Percentiles rank a stretch among this genome's conserved stretches.
Conservation (phyloP, 2,888 invertebrate genomes). For the Agonopterix alstromeriana region DNA sequence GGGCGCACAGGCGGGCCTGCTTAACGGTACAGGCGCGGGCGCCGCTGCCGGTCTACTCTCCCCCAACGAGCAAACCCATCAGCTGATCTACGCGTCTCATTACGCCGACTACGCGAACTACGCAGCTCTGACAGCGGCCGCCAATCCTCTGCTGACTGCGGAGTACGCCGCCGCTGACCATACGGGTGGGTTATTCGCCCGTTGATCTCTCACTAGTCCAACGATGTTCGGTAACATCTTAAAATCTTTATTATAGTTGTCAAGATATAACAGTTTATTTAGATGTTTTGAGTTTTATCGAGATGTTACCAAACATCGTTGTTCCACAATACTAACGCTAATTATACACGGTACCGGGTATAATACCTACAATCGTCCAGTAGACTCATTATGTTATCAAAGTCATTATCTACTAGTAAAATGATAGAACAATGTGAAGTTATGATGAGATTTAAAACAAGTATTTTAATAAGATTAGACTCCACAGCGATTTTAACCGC, state of each 20-base stretch:
- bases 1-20: conserved; percentile 83
- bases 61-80: conserved; percentile 82
- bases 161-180: conserved; percentile 91
- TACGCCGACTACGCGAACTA: conserved; percentile 95
- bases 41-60: conserved; percentile 64
- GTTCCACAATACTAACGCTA: conserved; percentile 43
- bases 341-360: conserved; percentile 52
- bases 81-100: conserved; percentile 90
- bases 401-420: conserved; percentile 30
- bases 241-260: no score
- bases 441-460: conserved; percentile 16
- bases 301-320: conserved; percentile 41
- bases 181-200: conserved; percentile 91
- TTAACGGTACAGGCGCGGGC: conserved; percentile 65
- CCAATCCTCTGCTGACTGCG: conserved; percentile 86
- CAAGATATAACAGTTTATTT: neutral
- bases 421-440: conserved; percentile 24
- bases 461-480: neutral
- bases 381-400: conserved; percentile 33
- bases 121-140: conserved; percentile 86
- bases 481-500: conserved; percentile 39
- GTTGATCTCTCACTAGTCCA: conserved; percentile 44
- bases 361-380: conserved; percentile 28
- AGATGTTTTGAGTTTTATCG: neutral
- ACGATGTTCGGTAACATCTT: conserved; percentile 37